Base-by-base conservation (phyloP, 2,113 vertebrate genomes). In the Engraulis encrasicolus region DNA sequence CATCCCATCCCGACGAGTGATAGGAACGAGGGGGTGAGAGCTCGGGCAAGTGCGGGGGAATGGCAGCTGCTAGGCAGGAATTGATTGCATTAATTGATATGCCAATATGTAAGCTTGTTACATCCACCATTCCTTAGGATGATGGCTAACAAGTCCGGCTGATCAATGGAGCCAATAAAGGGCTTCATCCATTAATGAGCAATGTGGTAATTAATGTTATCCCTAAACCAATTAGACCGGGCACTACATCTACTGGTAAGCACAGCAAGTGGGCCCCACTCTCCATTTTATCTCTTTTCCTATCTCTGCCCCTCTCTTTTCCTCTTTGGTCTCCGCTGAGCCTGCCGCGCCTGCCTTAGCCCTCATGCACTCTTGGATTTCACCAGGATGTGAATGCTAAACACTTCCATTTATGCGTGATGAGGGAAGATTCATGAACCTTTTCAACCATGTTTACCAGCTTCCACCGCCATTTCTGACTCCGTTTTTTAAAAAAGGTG, bases 81-180 rank as follows among this genome's bases (percentile, higher is more conserved):
- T 99, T 99, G 98, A 99, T 99, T 97, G 92, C 96, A 97, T 99
- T 99, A 99, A 99, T 99, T 99, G 98, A 96, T 98, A 98, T 99
- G 98, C 98, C 98, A 97, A 99, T 99, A 99, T 97, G 96, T 96
- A 96, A 97, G 97, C 97, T 98, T 98, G 97, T 99, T 99, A 98
- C 95, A 97, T 97, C 98, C 96, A 94, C 97, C 96, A 98, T 99
- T 98, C 97, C 97, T 97, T 96, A 96, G 97, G 95, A 97, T 96
- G 96, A 97, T 94, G 92, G 95, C 97, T 98, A 98, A 98, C 97
- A 97, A 98, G 97, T 97, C 96, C 90, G 87, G 80, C 95, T 99
- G 97, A 99, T 99, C 98, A 98, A 99, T 99, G 97, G 95, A 95
- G 96, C 97, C 97, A 98, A 98, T 99, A 98, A 99, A 98, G 97